Evolutionary conservation across 1,140 invertebrate genomes (phyloP), one percentile per base, ranked within the genome.

Genomic region (Periplaneta americana): DNA sequence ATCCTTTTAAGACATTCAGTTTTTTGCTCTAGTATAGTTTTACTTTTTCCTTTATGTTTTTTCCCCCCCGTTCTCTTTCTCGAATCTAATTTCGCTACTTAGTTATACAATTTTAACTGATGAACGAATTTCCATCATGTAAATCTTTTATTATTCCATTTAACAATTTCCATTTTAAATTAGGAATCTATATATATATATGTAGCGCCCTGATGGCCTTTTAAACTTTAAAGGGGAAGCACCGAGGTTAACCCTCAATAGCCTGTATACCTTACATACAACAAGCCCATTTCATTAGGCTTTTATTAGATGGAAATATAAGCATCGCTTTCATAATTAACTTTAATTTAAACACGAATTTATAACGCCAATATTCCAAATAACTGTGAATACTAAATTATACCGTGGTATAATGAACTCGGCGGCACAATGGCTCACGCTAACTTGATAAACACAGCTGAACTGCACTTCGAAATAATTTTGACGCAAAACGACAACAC

Each of bases 71-170:
- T 78, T 36, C 76, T 37, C 76, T 34, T 78, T 78, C 34, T 36
- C 76, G 28, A 39, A 78, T 78, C 76, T 36, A 78, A 78, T 78
- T 78, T 78, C 18, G 34, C 33, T 34, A 77, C 33, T 77, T 77
- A 22, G 75, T 28, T 34, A 78, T 36, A 36, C 76, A 78, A 78
- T 78, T 78, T 78, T 78, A 18, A 78, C 35, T 78, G 76, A 36
- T 78, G 76, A 78, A 78, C 76, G 18, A 36, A 78, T 36, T 39
- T 37, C 36, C 34, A 34, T 36, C 36, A 22, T 22, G 35, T 78
- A 36, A 36, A 78, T 34, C 34, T 39, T 28, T 78, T 8, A 36
- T 35, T 33, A 34, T n/a, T 39, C 28, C 76, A 39, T 37, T 78
- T 36, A 37, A 78, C 35, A 36, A 78, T 78, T 39, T 78, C 76